A percentile compares a stretch with the other conserved stretches of the same genome.
Evolutionary conservation across 1,140 invertebrate genomes (phyloP).

Genomic region (Dufourea novaeangliae): DNA sequence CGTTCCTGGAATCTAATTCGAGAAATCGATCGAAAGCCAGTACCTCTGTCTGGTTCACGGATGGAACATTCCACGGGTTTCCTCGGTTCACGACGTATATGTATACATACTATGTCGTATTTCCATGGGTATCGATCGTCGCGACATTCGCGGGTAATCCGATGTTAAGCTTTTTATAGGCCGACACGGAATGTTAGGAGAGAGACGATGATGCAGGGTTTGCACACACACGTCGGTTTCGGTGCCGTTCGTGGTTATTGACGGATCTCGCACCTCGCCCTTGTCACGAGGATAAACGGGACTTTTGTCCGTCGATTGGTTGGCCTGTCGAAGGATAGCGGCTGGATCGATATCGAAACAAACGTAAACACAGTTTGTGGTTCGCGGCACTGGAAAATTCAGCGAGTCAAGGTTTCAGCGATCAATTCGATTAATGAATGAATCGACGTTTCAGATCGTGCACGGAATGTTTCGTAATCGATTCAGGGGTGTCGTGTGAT

Average conservation of each 20-base stretch:
- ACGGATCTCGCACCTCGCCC: neutral
- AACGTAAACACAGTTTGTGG: no score
- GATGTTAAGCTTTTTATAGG: slow-evolving; percentile 47
- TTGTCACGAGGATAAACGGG: neutral
- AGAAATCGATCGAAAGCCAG: slow-evolving; percentile 18
- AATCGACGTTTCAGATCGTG: no score
- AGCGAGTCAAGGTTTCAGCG: no score
- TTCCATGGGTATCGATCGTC: slow-evolving; percentile 44
- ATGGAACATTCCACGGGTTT: slow-evolving; percentile 30
- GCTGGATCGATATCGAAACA: neutral
- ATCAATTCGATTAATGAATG: no score
- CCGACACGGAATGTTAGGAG: slow-evolving; percentile 15
- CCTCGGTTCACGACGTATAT: neutral
- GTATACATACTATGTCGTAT: slow-evolving; percentile 22
- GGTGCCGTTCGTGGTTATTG: neutral
- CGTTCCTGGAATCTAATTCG: slow-evolving; percentile 8
- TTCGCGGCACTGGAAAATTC: neutral
- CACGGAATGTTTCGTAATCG: no score
- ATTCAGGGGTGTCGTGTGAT: no score
- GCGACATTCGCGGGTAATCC: slow-evolving; percentile 12
- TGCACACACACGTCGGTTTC: slow-evolving; percentile 36
- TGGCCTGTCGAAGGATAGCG: neutral
- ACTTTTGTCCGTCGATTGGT: no score
- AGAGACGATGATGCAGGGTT: slow-evolving; percentile 15
- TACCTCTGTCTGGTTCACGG: neutral